Conservation (phyloP, 2,888 invertebrate genomes). For the Lepeophtheirus nordmannii region DNA sequence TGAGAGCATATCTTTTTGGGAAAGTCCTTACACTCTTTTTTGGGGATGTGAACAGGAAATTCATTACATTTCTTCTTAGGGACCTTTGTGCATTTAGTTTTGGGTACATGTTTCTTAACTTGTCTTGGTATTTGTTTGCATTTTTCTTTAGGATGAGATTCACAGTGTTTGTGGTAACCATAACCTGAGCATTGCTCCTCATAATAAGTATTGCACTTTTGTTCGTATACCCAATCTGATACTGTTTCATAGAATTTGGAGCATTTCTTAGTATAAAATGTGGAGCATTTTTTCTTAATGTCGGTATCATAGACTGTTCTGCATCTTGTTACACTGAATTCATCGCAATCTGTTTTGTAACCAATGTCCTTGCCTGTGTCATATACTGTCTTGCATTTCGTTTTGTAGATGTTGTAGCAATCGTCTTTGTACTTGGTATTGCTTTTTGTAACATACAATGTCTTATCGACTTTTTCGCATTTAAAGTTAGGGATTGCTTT, state of each 20-base stretch:
- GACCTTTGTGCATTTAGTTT: conserved; percentile 21
- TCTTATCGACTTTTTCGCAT: conserved; percentile 22
- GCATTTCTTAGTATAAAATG: conserved; percentile 15
- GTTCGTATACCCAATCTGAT: conserved; percentile 23
- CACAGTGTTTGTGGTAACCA: conserved; percentile 24
- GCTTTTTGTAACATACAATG: conserved; percentile 23
- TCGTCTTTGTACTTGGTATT: conserved; percentile 12
- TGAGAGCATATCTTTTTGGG: conserved; percentile 23
- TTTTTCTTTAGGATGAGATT: conserved; percentile 20
- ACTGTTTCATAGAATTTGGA: conserved; percentile 17
- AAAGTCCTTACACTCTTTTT: conserved; percentile 24
- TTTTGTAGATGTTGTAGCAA: conserved; percentile 21
- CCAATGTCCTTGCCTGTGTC: conserved; percentile 24
- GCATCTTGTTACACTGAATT: conserved; percentile 21
- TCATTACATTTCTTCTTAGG: conserved; percentile 24
- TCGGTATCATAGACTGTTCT: conserved; percentile 23
- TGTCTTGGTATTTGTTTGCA: conserved; percentile 23
- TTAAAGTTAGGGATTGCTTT: conserved; percentile 22
- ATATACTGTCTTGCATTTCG: conserved; percentile 16
- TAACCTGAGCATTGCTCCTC: conserved; percentile 23
- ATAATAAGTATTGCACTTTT: conserved; percentile 20
- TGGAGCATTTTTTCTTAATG: conserved; percentile 19
- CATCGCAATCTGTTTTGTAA: conserved; percentile 21
- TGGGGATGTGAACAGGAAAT: conserved; percentile 19
- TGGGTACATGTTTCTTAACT: conserved; percentile 23